These are phyloP conservation scores for Zelostemma sp. DNA, from an alignment of 1,140 invertebrate species.

Conservation along the genomic window DNA sequence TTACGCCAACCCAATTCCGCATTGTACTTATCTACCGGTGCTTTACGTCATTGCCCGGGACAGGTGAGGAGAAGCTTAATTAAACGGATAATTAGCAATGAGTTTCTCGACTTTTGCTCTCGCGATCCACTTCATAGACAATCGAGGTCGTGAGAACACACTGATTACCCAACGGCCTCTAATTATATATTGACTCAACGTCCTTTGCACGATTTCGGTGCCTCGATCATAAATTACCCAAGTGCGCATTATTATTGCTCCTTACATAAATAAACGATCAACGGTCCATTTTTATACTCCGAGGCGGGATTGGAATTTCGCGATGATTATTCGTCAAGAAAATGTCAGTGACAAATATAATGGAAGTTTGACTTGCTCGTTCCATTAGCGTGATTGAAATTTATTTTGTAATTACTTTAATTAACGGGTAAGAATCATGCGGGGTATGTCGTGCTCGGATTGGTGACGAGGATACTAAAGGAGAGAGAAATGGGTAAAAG, in stretches of 20 bases:
- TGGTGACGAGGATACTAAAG: constrained; percentile 29
- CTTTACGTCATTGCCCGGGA: constrained; percentile 40
- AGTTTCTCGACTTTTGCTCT: constrained; percentile 57
- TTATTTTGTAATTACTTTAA: constrained; percentile 72
- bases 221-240: constrained; percentile 36
- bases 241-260: constrained; percentile 8
- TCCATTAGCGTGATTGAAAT: constrained; percentile 70
- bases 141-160: constrained; percentile 60
- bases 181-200: constrained; percentile 59
- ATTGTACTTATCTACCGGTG: constrained; percentile 38
- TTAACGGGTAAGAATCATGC: constrained; percentile 60
- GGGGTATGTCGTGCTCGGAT: constrained; percentile 31
- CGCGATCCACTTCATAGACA: constrained; percentile 58
- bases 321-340: constrained; percentile 23
- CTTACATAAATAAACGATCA: constrained; percentile 21
- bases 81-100: constrained; percentile 44
- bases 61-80: constrained; percentile 45
- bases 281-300: neutral
- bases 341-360: constrained; percentile 25
- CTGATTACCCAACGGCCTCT: constrained; percentile 58
- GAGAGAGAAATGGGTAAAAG: constrained; percentile 37
- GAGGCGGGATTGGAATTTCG: neutral
- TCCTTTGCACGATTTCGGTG: constrained; percentile 43
- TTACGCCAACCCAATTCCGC: constrained; percentile 44
- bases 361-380: constrained; percentile 44